A percentile compares a stretch with the other conserved stretches of the same genome.
phyloP scores from a whole-genome alignment of 2,113 vertebrate species.

The Amia ocellicauda region DNA sequence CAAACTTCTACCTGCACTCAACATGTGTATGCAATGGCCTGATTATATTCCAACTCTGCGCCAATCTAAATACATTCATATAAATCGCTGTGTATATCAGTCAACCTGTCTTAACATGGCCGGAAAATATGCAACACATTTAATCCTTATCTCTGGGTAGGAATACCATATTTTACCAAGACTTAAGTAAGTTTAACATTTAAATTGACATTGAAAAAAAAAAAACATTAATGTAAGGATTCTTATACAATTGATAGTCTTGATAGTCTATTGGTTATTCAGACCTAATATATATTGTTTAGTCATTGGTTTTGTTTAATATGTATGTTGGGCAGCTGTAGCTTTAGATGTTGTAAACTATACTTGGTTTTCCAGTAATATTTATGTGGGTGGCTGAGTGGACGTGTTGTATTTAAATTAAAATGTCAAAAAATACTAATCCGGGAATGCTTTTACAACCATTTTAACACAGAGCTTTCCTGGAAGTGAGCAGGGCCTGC shows the following conservation, averaged over 20 bases:
- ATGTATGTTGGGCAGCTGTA: too few relatives aligned
- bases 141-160: too few relatives aligned
- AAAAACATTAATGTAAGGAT: too few relatives aligned
- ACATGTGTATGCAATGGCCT: conserved; percentile 20
- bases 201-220: too few relatives aligned
- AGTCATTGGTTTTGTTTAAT: too few relatives aligned
- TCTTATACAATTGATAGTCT: too few relatives aligned
- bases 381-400: conserved; percentile 25
- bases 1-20: not conserved
- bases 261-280: too few relatives aligned
- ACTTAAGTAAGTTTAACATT: too few relatives aligned
- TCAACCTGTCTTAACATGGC: not conserved
- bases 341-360: conserved; percentile 2
- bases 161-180: not conserved
- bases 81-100: not conserved
- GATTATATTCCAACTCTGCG: conserved; percentile 8
- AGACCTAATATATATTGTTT: too few relatives aligned
- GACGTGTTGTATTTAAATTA: not conserved
- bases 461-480: not conserved
- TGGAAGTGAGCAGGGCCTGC: too few relatives aligned
- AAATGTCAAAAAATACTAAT: conserved; percentile 6
- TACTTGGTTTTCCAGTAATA: conserved; percentile 1
- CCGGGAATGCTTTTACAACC: not conserved
- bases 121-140: not conserved
- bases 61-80: conserved; percentile 16